These are phyloP conservation scores for Formicarius rufipectus DNA, from an alignment of 2,113 vertebrate genomes.

Conservation along the genomic window DNA sequence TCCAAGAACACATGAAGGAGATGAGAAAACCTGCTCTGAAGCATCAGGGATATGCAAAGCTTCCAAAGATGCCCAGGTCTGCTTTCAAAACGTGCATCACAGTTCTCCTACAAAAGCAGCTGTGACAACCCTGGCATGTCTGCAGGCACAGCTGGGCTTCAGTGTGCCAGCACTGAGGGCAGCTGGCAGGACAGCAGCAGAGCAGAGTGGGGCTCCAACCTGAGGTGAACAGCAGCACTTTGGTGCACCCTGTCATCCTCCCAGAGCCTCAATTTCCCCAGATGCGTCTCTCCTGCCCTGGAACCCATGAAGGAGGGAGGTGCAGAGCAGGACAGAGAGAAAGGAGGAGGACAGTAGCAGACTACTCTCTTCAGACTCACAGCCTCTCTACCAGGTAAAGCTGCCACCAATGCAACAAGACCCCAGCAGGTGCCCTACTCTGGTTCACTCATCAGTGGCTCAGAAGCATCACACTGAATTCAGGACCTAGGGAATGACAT, in stretches of 20 bases:
- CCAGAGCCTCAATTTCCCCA: not conserved
- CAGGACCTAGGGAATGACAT: not conserved
- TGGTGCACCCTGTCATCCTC: not conserved
- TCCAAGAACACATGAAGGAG: rapidly evolving
- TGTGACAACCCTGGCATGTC: rapidly evolving
- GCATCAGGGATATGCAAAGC: not conserved
- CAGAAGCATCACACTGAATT: not conserved
- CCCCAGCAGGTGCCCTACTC: not conserved
- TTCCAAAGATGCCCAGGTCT: not conserved
- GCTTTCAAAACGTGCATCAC: not conserved
- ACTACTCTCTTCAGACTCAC: not conserved
- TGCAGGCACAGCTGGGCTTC: rapidly evolving
- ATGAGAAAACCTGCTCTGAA: not conserved
- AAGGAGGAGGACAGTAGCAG: not conserved
- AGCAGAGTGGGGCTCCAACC: not conserved
- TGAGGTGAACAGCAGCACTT: rapidly evolving
- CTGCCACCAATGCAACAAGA: not conserved
- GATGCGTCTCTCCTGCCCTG: not conserved
- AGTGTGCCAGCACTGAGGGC: not conserved
- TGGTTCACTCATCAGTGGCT: not conserved
- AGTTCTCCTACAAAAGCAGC: not conserved
- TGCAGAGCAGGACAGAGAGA: not conserved
- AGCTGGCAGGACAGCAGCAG: rapidly evolving
- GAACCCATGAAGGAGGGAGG: not conserved
- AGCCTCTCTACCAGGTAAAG: not conserved